These are phyloP conservation scores for Eubasilissa splendida DNA, from an alignment of 2,888 invertebrate genomes.

Conservation along the genomic window DNA sequence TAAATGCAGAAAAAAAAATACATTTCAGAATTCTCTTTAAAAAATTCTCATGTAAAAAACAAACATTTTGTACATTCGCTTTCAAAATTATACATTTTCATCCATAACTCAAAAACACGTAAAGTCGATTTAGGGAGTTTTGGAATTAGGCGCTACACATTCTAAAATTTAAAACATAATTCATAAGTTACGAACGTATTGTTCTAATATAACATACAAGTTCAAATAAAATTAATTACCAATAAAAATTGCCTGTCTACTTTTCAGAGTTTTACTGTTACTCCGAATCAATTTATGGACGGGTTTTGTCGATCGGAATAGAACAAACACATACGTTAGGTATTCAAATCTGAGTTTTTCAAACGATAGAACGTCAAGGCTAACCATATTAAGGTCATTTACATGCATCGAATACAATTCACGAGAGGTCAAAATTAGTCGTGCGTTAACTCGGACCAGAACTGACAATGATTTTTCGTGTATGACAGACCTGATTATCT, in stretches of 20 bases:
- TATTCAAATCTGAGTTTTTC: constrained; percentile 17
- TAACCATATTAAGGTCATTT: constrained; percentile 35
- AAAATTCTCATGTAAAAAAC: too few species aligned
- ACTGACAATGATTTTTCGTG: neutral
- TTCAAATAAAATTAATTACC: too few species aligned
- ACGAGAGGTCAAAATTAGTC: constrained; percentile 37
- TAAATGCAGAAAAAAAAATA: too few species aligned
- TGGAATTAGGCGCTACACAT: too few species aligned
- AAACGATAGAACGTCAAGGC: constrained; percentile 20
- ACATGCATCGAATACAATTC: constrained; percentile 26
- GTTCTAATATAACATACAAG: neutral
- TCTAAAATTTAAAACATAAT: neutral
- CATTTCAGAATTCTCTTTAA: too few species aligned
- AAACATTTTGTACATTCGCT: too few species aligned
- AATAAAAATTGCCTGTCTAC: too few species aligned
- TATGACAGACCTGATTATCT: constrained; percentile 17
- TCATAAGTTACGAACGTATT: neutral
- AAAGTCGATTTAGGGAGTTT: too few species aligned
- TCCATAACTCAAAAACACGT: too few species aligned
- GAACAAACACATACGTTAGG: constrained; percentile 14
- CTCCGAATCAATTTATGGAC: neutral
- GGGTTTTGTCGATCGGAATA: neutral
- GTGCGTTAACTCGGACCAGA: constrained; percentile 37
- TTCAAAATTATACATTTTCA: too few species aligned
- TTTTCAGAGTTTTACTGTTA: neutral